phyloP scores from a whole-genome alignment of 2,888 invertebrate species.

The Amitus sp. region DNA sequence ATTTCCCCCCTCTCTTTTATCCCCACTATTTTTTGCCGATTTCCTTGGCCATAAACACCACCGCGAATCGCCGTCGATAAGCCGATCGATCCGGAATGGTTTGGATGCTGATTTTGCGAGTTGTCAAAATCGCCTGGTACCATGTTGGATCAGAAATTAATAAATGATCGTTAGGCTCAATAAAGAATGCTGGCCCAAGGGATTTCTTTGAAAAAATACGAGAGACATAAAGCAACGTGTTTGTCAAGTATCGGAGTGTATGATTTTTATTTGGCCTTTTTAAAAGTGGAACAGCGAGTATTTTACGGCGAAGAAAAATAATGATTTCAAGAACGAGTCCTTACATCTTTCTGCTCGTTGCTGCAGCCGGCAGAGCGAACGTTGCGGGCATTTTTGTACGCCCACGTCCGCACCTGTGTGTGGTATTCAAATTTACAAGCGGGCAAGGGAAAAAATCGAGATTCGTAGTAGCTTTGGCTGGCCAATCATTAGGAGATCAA shows the following conservation, averaged over 20 bases:
- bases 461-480: no score
- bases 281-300: slow-evolving; percentile 38
- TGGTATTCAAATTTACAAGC: slow-evolving; percentile 38
- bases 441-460: slow-evolving; percentile 21
- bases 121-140: no score
- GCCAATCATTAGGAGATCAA: slow-evolving; percentile 37
- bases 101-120: no score
- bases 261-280: slow-evolving; percentile 27
- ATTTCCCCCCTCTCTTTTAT: no score
- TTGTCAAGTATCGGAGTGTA: slow-evolving; percentile 19
- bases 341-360: slow-evolving; percentile 37
- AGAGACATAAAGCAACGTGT: slow-evolving; percentile 28
- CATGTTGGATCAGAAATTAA: neutral
- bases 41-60: no score
- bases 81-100: no score
- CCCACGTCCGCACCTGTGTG: slow-evolving; percentile 42
- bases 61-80: no score
- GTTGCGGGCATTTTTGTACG: slow-evolving; percentile 37
- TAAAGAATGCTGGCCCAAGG: neutral
- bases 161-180: slow-evolving; percentile 6
- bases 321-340: slow-evolving; percentile 41
- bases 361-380: slow-evolving; percentile 37
- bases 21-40: no score
- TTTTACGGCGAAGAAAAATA: slow-evolving; percentile 38
- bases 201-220: neutral